These are phyloP conservation scores for Gymnoscelis rufifasciata DNA, from an alignment of 2,888 invertebrate genomes.

Conservation along the genomic window DNA sequence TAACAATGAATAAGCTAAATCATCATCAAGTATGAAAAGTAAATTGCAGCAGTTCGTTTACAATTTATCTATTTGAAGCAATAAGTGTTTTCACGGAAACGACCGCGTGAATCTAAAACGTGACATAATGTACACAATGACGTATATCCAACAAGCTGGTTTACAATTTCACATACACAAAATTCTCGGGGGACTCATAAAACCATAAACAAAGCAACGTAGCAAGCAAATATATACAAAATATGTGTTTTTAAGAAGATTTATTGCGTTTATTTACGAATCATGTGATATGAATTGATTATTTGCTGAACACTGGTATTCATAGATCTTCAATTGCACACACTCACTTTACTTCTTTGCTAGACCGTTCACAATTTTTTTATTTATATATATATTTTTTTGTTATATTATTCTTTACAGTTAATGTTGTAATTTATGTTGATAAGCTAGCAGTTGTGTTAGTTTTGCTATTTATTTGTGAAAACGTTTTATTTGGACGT, in stretches of 20 bases:
- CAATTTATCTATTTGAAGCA: neutral
- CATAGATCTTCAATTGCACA: no score
- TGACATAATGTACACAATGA: slow-evolving; percentile 8
- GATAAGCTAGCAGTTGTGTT: no score
- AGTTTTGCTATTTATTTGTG: no score
- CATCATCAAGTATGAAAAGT: neutral
- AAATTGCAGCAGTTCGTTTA: neutral
- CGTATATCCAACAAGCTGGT: neutral
- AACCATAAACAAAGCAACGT: slow-evolving; percentile 5
- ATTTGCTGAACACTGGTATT: no score
- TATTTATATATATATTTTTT: neutral
- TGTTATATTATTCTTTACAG: neutral
- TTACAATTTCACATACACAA: neutral
- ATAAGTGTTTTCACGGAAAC: slow-evolving; percentile 5
- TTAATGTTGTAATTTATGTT: no score
- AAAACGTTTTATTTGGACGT: no score
- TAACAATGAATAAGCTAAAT: no score
- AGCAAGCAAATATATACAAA: no score
- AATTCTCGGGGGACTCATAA: neutral
- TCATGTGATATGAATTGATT: no score
- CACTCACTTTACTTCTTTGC: no score
- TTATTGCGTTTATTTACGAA: slow-evolving; percentile 1
- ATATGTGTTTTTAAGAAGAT: neutral
- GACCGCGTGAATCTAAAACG: slow-evolving; percentile 12
- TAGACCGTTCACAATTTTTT: neutral